Evolutionary conservation across 1,140 invertebrate genomes (phyloP).

Genomic region (Drosophila rhopaloa): DNA sequence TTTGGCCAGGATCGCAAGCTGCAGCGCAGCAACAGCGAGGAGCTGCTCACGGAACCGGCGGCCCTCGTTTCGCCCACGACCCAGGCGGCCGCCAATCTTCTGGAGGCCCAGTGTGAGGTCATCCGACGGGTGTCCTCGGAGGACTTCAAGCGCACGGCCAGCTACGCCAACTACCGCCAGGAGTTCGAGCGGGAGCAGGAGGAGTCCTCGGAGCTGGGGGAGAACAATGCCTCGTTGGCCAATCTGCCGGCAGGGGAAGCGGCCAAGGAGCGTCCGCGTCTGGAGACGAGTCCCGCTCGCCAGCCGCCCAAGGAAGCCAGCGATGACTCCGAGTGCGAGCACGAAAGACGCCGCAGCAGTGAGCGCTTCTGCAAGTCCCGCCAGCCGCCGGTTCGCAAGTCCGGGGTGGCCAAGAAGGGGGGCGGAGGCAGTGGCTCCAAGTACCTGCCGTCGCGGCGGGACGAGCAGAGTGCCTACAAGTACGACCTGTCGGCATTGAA

Average conservation of each 20-base stretch:
- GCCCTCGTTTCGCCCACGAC: conserved; percentile 3
- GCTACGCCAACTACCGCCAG: conserved; percentile 71
- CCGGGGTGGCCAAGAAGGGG: conserved; percentile 71
- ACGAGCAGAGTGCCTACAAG: conserved; percentile 80
- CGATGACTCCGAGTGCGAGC: conserved; percentile 85
- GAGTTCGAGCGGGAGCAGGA: conserved; percentile 66
- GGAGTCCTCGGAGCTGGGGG: conserved; percentile 40
- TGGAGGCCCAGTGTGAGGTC: conserved; percentile 55
- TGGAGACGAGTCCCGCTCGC: conserved; percentile 78
- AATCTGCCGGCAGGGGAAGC: conserved; percentile 46
- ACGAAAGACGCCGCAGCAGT: conserved; percentile 78
- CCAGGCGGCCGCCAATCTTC: conserved; percentile 27
- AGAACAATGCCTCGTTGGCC: conserved; percentile 72
- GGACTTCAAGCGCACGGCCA: conserved; percentile 78
- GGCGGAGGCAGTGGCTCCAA: conserved; percentile 51
- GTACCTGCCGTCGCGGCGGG: conserved; percentile 68
- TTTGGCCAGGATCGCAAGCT: conserved; percentile 90
- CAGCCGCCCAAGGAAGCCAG: conserved; percentile 74
- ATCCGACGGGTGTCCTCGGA: conserved; percentile 80
- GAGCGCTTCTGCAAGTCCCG: conserved; percentile 83
- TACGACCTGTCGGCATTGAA: conserved; percentile 80
- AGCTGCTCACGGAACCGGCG: conserved; percentile 77
- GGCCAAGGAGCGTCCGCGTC: conserved; percentile 67
- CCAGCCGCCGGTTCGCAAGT: conserved; percentile 78
- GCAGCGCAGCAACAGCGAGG: conserved; percentile 91